These are phyloP conservation scores for Diadegma fenestrale DNA, from an alignment of 2,888 invertebrate genomes.

Conservation along the genomic window DNA sequence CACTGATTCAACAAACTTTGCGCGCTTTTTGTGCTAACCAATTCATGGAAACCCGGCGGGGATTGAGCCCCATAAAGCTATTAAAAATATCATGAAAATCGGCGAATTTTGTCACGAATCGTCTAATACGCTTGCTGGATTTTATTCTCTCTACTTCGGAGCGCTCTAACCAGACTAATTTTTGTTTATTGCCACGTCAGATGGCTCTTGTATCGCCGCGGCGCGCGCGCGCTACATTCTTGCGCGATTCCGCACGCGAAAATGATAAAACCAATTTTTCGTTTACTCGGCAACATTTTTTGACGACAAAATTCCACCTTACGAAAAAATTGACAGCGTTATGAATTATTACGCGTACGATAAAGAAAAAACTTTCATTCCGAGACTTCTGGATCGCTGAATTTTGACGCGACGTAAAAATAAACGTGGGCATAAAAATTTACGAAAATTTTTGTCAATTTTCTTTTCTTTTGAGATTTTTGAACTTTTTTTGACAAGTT, in stretches of 20 bases:
- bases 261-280: background rate
- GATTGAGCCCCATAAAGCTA: slow-evolving; percentile 73
- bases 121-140: slow-evolving; percentile 16
- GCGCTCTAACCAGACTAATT: slow-evolving; percentile 56
- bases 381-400: background rate
- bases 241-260: background rate
- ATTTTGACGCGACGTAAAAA: background rate
- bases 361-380: background rate
- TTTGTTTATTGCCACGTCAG: slow-evolving; percentile 72
- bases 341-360: too few relatives aligned
- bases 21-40: slow-evolving; percentile 53
- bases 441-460: background rate
- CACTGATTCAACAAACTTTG: slow-evolving; percentile 29
- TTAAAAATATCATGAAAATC: slow-evolving; percentile 70
- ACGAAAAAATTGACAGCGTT: background rate
- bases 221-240: slow-evolving; percentile 37
- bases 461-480: background rate
- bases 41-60: slow-evolving; percentile 72
- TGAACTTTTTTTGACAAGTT: background rate
- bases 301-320: background rate
- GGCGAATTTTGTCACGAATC: slow-evolving; percentile 6
- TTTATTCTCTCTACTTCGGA: slow-evolving; percentile 58
- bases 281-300: background rate
- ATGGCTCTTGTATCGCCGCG: slow-evolving; percentile 72
- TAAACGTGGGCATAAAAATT: background rate